Evolutionary conservation across 2,888 invertebrate genomes (phyloP).

Genomic region (Resseliella maxima): DNA sequence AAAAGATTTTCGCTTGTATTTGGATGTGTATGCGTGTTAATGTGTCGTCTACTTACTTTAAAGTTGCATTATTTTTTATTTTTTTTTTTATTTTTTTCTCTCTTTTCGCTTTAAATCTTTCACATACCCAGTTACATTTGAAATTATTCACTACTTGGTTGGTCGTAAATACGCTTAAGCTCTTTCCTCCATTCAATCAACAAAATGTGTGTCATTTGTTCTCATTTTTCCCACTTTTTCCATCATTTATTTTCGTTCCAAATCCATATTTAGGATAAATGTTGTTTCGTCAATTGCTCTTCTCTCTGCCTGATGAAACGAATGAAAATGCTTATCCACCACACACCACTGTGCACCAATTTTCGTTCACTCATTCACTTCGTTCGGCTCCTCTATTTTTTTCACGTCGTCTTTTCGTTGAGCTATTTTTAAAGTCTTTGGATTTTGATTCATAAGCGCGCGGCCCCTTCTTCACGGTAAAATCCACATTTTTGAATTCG

Average conservation of each 20-base stretch:
- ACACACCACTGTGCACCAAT: neutral
- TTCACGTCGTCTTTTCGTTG: neutral
- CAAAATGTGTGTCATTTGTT: slow-evolving; percentile 41
- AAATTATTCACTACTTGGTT: neutral
- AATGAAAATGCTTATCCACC: no score
- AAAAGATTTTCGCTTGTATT: neutral
- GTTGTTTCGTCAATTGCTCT: slow-evolving; percentile 30
- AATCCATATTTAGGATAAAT: slow-evolving; percentile 43
- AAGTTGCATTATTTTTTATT: neutral
- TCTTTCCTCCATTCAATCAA: slow-evolving; percentile 40
- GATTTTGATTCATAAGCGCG: slow-evolving; percentile 21
- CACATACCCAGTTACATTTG: neutral
- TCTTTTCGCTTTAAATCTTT: no score
- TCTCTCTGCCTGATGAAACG: neutral
- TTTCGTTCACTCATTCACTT: neutral
- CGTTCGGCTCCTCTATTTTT: neutral
- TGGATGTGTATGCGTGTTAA: neutral
- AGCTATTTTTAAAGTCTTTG: slow-evolving; percentile 37
- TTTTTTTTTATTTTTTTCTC: neutral
- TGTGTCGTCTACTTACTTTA: neutral
- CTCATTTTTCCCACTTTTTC: neutral
- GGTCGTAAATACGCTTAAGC: neutral
- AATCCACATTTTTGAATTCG: slow-evolving; percentile 19
- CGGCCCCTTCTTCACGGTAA: neutral
- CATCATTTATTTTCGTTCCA: neutral